These are phyloP conservation scores for Pelobates fuscus DNA, from an alignment of 2,113 vertebrate genomes.

Conservation along the genomic window DNA sequence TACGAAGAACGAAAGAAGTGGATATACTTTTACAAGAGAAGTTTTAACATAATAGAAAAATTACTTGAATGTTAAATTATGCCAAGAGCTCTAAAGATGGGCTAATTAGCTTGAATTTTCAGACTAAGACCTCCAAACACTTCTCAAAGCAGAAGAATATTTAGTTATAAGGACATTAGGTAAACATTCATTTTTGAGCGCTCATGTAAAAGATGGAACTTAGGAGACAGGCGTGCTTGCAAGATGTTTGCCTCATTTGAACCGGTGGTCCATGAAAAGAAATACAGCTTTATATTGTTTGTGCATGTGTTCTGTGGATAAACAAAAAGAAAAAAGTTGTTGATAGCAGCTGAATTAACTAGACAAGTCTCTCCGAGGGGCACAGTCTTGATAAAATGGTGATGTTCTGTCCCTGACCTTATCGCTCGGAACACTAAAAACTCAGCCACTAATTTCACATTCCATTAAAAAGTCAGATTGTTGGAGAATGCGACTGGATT, in stretches of 20 bases:
- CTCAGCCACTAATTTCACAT: not conserved
- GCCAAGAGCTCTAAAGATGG: slow-evolving; percentile 27
- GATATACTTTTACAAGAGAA: slow-evolving; percentile 16
- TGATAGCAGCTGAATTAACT: not conserved
- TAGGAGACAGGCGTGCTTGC: slow-evolving; percentile 10
- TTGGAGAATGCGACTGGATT: no score
- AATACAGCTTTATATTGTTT: slow-evolving; percentile 18
- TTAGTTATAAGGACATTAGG: slow-evolving; percentile 26
- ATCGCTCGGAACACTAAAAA: not conserved
- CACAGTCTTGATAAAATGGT: not conserved
- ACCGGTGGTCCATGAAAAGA: slow-evolving; percentile 12
- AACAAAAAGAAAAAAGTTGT: slow-evolving; percentile 5
- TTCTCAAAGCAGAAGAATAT: slow-evolving; percentile 9
- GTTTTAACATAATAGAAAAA: slow-evolving; percentile 34
- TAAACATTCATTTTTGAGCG: slow-evolving; percentile 32
- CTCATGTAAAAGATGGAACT: not conserved
- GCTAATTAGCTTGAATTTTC: not conserved
- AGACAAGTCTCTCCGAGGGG: not conserved
- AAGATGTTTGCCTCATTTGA: slow-evolving; percentile 48
- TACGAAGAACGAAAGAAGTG: not conserved
- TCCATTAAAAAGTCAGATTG: not conserved
- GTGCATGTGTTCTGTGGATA: slow-evolving; percentile 20
- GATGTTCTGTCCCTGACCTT: not conserved
- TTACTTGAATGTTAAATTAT: slow-evolving; percentile 20
- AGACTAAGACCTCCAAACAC: not conserved